These are phyloP conservation scores for Promerops cafer DNA, from an alignment of 2,113 vertebrate genomes.

Conservation along the genomic window DNA sequence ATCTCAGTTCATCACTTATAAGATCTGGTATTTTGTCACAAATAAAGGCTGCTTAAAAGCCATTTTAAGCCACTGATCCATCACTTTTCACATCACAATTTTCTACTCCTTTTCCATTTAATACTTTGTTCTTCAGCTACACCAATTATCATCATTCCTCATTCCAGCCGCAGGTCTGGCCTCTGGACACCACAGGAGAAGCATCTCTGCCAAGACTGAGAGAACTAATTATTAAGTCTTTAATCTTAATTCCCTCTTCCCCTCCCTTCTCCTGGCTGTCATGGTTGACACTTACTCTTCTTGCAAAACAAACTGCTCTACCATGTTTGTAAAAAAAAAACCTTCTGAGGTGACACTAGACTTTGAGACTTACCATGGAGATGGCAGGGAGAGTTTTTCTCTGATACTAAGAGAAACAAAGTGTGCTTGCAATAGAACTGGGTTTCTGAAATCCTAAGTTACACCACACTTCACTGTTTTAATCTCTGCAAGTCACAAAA, in stretches of 20 bases:
- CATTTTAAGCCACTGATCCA: background rate
- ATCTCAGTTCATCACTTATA: background rate
- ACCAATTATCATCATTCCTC: background rate
- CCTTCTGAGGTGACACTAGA: background rate
- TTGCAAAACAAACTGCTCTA: background rate
- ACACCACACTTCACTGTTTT: background rate
- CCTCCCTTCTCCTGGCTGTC: background rate
- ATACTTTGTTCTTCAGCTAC: background rate
- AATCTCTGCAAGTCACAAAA: background rate
- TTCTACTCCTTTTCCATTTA: background rate
- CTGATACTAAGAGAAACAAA: background rate
- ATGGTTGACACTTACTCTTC: background rate
- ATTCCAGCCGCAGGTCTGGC: background rate
- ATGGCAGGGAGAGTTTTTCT: background rate
- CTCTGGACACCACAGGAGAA: background rate
- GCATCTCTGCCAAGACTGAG: background rate
- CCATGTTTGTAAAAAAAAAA: background rate
- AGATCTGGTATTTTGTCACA: background rate
- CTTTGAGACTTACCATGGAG: background rate
- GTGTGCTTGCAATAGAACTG: background rate
- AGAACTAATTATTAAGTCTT: background rate
- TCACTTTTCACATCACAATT: background rate
- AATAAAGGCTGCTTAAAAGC: background rate
- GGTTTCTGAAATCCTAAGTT: background rate
- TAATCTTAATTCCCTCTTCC: background rate